Evolutionary conservation across 2,113 vertebrate species (phyloP), one percentile per base, ranked within the genome.

Genomic region (Hydrolagus affinis): DNA sequence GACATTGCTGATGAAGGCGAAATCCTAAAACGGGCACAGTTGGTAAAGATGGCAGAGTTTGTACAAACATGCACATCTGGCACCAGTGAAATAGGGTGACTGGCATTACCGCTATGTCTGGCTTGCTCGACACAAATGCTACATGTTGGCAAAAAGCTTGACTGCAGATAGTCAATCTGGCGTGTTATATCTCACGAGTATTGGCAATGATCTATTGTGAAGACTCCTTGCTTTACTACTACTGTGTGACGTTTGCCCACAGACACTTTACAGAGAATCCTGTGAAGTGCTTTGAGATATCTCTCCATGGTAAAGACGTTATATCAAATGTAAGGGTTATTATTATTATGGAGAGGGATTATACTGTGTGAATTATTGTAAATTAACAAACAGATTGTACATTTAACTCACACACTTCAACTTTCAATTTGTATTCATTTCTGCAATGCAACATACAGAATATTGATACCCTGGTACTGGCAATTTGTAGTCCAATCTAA

Each of bases 141-240:
- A 32, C 78, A 83, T 83, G 78, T 83, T 83, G 78, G 32, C 78
- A 83, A 2, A 60, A 44, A 83, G 78, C 66, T 21, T 66, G 28
- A 83, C 66, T 83, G 78, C 62, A 83, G 64, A 83, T 83, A 66
- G 78, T 83, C 78, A 83, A 66, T 32, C 78, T 83, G 78, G 62
- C 23, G 32, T 66, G 25, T 64, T 68, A 19, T 30, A 83, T 83
- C 78, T 62, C 78, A 11, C 19, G 78, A 28, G 78, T 66, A 62
- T 83, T 68, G 32, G 78, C 25, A 83, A 83, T 15, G 19, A 30
- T 66, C 71, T 73, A 83, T 44, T 44, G 44, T 44, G 44, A 44
- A 44, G 44, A 1, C 44, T 44, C 44, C 44, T 3, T 44, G 44
- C 44, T 44, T 44, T 44, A 3, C 44, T 28, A 83, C 78, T 83